Evolutionary conservation across 2,113 vertebrate species (phyloP).

Genomic region (Micronycteris hirsuta): DNA sequence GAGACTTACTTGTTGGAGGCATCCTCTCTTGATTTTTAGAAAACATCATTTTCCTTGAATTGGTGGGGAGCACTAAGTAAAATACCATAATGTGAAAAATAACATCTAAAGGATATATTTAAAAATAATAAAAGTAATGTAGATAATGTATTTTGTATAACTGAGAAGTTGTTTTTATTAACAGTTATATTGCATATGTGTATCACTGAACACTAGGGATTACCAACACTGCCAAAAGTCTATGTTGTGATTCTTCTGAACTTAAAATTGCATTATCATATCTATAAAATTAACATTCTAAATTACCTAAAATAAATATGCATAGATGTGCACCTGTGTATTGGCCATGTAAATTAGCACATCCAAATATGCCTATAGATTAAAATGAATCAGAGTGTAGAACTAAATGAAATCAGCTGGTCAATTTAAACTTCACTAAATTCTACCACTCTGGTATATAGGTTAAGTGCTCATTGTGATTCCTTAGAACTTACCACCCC

Average conservation of each 20-base stretch:
- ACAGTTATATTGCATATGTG: background rate
- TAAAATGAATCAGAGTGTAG: conserved; percentile 47
- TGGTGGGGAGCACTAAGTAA: background rate
- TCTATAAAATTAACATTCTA: conserved; percentile 64
- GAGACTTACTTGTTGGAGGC: background rate
- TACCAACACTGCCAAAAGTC: background rate
- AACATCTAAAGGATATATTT: background rate
- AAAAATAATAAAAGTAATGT: conserved; percentile 8
- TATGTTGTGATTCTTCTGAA: conserved; percentile 34
- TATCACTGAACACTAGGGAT: background rate
- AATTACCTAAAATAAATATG: conserved; percentile 70
- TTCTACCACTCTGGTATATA: background rate
- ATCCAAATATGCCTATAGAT: conserved; percentile 50
- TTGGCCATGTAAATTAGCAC: conserved; percentile 60
- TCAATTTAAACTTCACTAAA: conserved; percentile 60
- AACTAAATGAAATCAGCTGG: conserved; percentile 57
- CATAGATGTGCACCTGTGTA: conserved; percentile 57
- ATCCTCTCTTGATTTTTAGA: background rate
- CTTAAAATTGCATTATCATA: conserved; percentile 69
- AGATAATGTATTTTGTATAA: background rate
- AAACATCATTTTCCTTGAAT: background rate
- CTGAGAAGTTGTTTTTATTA: background rate
- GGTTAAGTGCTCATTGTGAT: background rate
- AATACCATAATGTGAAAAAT: background rate
- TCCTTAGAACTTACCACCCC: background rate